These are phyloP conservation scores for Nomada goodeniana DNA, from an alignment of 2,888 invertebrate genomes.

Conservation along the genomic window DNA sequence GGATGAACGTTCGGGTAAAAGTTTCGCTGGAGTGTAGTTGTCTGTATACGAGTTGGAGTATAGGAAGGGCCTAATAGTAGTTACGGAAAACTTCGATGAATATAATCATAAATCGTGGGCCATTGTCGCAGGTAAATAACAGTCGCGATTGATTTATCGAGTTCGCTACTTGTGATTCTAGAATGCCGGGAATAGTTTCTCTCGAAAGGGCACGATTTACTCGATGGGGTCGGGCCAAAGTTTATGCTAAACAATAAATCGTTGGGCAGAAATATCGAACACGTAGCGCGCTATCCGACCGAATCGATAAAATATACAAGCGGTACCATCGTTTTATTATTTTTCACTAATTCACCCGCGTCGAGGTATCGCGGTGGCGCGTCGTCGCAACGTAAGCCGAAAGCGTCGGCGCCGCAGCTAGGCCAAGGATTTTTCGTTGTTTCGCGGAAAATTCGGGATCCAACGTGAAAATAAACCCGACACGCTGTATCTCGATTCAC, in stretches of 20 bases:
- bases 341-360: no score
- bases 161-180: conserved; percentile 1
- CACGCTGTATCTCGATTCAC: conserved; percentile 25
- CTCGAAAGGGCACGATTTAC: neutral
- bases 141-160: neutral
- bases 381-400: no score
- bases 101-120: conserved; percentile 2
- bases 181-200: neutral
- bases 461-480: conserved; percentile 30
- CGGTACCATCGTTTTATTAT: no score
- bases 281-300: neutral
- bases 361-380: no score
- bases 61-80: neutral
- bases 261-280: no score
- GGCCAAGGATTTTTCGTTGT: neutral
- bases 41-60: neutral
- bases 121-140: conserved; percentile 1
- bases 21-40: neutral
- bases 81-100: neutral
- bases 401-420: neutral
- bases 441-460: conserved; percentile 15
- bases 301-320: neutral
- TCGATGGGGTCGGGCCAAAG: no score
- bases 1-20: conserved; percentile 13
- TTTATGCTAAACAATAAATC: no score